Percentiles rank a stretch among this genome's conserved stretches.
Evolutionary conservation across 2,797 vertebrate genomes (phyloP).

Genomic region (Enteromius mattozi): DNA sequence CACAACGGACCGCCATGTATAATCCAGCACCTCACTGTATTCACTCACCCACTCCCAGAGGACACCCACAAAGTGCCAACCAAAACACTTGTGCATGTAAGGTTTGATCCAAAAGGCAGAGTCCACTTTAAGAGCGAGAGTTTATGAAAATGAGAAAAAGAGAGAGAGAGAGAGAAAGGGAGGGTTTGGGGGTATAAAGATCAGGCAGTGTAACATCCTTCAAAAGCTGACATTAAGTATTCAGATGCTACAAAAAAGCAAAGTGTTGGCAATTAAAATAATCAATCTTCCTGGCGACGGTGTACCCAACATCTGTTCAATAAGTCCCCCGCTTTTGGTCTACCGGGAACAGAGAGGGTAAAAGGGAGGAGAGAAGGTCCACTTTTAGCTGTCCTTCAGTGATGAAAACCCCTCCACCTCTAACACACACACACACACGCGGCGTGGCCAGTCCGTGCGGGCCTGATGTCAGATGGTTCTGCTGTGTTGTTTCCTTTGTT

Average conservation of each 20-base stretch:
- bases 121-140: slow-evolving; percentile 40
- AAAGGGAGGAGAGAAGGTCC: slow-evolving; percentile 73
- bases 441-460: slow-evolving; percentile 79
- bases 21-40: slow-evolving; percentile 52
- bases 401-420: slow-evolving; percentile 78
- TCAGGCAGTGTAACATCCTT: slow-evolving; percentile 84
- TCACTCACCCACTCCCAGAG: slow-evolving; percentile 52
- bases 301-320: slow-evolving; percentile 96
- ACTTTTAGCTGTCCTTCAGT: slow-evolving; percentile 95
- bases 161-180: slow-evolving; percentile 35
- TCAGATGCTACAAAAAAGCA: slow-evolving; percentile 83
- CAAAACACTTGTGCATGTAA: slow-evolving; percentile 55
- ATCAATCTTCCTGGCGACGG: slow-evolving; percentile 93
- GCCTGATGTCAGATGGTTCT: slow-evolving; percentile 87
- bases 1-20: slow-evolving; percentile 62
- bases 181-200: slow-evolving; percentile 59
- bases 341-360: slow-evolving; percentile 76
- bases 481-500: slow-evolving; percentile 93
- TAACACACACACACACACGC: slow-evolving; percentile 55
- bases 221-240: slow-evolving; percentile 95
- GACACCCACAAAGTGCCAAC: slow-evolving; percentile 45
- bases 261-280: slow-evolving; percentile 96
- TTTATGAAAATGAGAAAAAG: slow-evolving; percentile 29
- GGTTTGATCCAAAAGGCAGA: slow-evolving; percentile 55
- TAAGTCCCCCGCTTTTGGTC: slow-evolving; percentile 88